Evolutionary conservation across 2,797 vertebrate species (phyloP).

Genomic region (Rhinella marina): DNA sequence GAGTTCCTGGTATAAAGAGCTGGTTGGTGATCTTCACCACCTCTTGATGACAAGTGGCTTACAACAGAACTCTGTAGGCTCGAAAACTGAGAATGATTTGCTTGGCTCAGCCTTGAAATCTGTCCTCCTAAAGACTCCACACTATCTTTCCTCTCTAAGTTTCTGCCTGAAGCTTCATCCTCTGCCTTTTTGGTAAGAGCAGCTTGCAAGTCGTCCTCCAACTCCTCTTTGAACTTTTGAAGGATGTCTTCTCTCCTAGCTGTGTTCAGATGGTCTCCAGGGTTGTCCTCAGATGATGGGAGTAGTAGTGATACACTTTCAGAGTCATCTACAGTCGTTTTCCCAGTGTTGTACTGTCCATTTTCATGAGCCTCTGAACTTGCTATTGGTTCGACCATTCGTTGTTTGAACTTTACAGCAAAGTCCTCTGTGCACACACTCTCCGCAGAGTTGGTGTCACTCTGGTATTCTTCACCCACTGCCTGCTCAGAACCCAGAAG

Average conservation of each 20-base stretch:
- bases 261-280: neutral
- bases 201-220: neutral
- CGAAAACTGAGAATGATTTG: neutral
- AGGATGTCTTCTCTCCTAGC: neutral
- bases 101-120: slow-evolving; percentile 62
- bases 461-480: slow-evolving; percentile 53
- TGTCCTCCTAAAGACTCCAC: slow-evolving; percentile 65
- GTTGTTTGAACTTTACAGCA: slow-evolving; percentile 72
- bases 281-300: accelerated
- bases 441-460: slow-evolving; percentile 71
- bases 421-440: slow-evolving; percentile 84
- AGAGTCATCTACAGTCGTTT: neutral
- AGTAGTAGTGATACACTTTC: neutral
- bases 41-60: slow-evolving; percentile 7
- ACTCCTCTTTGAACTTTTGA: neutral
- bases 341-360: neutral
- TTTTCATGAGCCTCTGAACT: slow-evolving; percentile 37
- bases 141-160: slow-evolving; percentile 42
- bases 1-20: neutral
- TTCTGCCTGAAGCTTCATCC: neutral
- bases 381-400: slow-evolving; percentile 70
- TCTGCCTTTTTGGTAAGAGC: neutral
- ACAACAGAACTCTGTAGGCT: neutral
- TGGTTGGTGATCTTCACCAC: neutral
- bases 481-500: slow-evolving; percentile 67